Evolutionary conservation across 2,888 invertebrate species (phyloP), one percentile per base, ranked within the genome.

Genomic region (Agonopterix alstromeriana): DNA sequence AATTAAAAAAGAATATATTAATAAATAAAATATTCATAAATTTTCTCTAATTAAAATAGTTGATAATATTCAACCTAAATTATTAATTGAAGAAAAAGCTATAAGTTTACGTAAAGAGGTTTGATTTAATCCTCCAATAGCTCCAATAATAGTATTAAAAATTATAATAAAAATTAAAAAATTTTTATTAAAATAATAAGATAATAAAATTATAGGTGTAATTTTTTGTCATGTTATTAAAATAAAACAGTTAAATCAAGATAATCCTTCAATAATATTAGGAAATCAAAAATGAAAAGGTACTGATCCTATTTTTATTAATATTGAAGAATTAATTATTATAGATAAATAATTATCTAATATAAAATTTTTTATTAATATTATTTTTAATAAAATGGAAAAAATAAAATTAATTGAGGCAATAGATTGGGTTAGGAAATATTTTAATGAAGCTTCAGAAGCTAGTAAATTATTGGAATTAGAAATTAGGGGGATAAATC

Each of bases 181-280:
- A 61, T 76, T 73, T 62, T 70, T 72, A 70, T 79, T 75, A 65
- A 75, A 69, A 68, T 79, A 77, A 71, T 89, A 90, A 46, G 84
- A 87, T 43, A 90, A 60, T 65, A 91, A 58, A 72, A 90, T 82
- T 81, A 92, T 75, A 2, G 92, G 92, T 38, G 90, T 84, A 81
- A 92, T 88, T 91, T 92, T 92, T 91, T 92, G 92, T 84, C 91
- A 91, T 0, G 90, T 90, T 79, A 91, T 79, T 82, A 91, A 70
- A 65, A 91, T 77, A 64, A 91, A 73, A 53, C 77, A 70, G 76
- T 90, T 91, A 56, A 83, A 70, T 91, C 91, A 92, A 35, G 71
- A 77, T 82, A 91, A 60, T 2, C 90, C 90, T 82, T 90, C 90
- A 60, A 90, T 83, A 67, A 92, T 82, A 78, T 87, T 89, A 0